phyloP scores from a whole-genome alignment of 2,113 vertebrate species.

The Aplodontia rufa region DNA sequence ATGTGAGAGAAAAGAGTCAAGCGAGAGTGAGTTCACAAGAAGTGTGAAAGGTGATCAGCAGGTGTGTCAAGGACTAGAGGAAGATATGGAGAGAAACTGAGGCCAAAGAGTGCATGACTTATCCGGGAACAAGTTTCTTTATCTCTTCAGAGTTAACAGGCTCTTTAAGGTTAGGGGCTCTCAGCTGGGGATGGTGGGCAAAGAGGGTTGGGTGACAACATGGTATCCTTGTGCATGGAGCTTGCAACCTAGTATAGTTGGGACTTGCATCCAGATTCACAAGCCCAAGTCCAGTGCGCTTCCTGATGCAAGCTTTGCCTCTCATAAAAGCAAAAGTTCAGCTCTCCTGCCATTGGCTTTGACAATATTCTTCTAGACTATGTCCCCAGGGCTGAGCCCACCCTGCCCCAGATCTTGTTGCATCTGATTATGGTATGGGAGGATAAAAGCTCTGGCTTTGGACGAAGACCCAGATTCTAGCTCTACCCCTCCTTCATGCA shows the following conservation, averaged over 20 bases:
- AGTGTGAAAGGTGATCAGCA: neutral
- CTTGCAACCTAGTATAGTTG: neutral
- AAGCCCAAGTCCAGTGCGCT: neutral
- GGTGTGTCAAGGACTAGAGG: neutral
- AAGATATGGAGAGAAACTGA: neutral
- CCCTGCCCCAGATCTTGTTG: neutral
- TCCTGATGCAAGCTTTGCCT: neutral
- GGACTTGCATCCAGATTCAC: neutral
- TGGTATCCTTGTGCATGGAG: too few species aligned
- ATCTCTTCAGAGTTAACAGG: neutral
- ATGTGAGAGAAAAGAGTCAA: neutral
- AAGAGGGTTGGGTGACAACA: neutral
- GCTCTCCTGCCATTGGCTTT: neutral
- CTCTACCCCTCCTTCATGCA: neutral
- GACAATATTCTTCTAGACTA: neutral
- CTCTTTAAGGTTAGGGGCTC: neutral
- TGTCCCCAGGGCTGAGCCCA: neutral
- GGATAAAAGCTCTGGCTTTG: neutral
- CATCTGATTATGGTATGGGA: neutral
- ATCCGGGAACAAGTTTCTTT: neutral
- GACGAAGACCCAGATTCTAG: neutral
- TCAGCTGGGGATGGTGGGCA: neutral
- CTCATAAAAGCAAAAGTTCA: neutral
- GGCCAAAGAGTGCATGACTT: neutral
- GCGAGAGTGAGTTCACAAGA: neutral